These are phyloP conservation scores for Silvanus unidentatus DNA, from an alignment of 2,888 invertebrate species.

Conservation along the genomic window DNA sequence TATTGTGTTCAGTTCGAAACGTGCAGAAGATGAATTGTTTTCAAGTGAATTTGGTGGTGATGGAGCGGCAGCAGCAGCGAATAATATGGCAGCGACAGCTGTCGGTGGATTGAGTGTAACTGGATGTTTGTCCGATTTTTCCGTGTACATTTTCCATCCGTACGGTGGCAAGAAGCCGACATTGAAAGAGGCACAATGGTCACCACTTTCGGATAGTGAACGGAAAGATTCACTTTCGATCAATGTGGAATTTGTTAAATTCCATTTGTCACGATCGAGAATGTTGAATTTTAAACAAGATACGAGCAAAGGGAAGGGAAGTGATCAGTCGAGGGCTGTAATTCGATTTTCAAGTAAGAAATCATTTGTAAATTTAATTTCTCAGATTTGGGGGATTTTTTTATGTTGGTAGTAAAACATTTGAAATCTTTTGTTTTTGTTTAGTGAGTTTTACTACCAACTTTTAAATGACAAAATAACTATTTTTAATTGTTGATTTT, in stretches of 20 bases:
- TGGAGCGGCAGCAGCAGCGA: too few relatives aligned
- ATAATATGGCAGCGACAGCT: conserved; percentile 58
- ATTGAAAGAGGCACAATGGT: conserved; percentile 75
- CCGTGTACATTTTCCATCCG: conserved; percentile 96
- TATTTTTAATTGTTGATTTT: too few relatives aligned
- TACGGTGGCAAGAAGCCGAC: conserved; percentile 89
- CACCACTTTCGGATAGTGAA: conserved; percentile 80
- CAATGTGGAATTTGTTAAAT: conserved; percentile 95
- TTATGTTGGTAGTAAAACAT: too few relatives aligned
- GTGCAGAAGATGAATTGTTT: conserved; percentile 66
- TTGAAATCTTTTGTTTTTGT: conserved; percentile 1
- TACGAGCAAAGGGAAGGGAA: conserved; percentile 42
- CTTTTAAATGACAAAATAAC: too few relatives aligned
- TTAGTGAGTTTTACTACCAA: too few relatives aligned
- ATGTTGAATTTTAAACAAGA: conserved; percentile 72
- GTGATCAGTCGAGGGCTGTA: conserved; percentile 74
- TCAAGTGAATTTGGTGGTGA: conserved; percentile 51
- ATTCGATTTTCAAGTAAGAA: conserved; percentile 83
- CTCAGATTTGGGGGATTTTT: too few relatives aligned
- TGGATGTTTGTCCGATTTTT: conserved; percentile 94
- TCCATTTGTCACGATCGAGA: conserved; percentile 85
- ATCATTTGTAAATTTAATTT: not conserved
- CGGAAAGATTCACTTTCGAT: conserved; percentile 93
- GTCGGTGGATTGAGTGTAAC: conserved; percentile 89
- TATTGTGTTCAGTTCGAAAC: conserved; percentile 92